A percentile compares a stretch with the other conserved stretches of the same genome.
Conservation (phyloP, 1,140 invertebrate species). For the Trigoniulus corallinus region DNA sequence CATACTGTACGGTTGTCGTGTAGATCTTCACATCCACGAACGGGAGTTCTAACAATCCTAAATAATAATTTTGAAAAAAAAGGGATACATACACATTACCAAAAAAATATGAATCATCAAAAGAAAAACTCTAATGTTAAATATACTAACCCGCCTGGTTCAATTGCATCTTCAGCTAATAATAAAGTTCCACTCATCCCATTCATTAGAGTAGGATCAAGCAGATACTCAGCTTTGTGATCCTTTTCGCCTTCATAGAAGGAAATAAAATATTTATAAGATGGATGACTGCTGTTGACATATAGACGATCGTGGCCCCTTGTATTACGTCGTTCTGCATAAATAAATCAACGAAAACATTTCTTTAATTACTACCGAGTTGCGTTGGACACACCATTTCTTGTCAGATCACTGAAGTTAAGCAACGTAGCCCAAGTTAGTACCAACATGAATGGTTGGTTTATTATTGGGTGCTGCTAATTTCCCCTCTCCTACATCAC, state of each 20-base stretch:
- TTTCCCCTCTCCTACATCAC: too few relatives aligned
- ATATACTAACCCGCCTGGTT: constrained; percentile 39
- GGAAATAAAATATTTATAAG: constrained; percentile 47
- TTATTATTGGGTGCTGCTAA: too few relatives aligned
- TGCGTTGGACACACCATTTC: too few relatives aligned
- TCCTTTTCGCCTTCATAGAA: constrained; percentile 42
- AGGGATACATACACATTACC: neutral
- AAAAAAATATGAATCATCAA: neutral
- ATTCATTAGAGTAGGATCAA: constrained; percentile 36
- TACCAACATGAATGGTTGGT: too few relatives aligned
- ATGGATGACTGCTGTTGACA: constrained; percentile 45
- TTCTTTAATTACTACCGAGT: neutral
- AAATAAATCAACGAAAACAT: constrained; percentile 3
- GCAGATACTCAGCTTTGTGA: constrained; percentile 18
- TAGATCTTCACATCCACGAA: neutral
- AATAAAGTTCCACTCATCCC: constrained; percentile 57
- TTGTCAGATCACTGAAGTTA: too few relatives aligned
- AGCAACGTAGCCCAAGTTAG: too few relatives aligned
- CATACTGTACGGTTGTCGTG: neutral
- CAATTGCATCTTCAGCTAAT: constrained; percentile 45
- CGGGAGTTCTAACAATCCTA: neutral
- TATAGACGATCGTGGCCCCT: constrained; percentile 66
- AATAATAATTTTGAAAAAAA: neutral
- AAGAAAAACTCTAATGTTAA: neutral
- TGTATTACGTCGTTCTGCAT: constrained; percentile 33